Conservation (phyloP, 1,140 invertebrate genomes). For the Drosophila sp. region DNA sequence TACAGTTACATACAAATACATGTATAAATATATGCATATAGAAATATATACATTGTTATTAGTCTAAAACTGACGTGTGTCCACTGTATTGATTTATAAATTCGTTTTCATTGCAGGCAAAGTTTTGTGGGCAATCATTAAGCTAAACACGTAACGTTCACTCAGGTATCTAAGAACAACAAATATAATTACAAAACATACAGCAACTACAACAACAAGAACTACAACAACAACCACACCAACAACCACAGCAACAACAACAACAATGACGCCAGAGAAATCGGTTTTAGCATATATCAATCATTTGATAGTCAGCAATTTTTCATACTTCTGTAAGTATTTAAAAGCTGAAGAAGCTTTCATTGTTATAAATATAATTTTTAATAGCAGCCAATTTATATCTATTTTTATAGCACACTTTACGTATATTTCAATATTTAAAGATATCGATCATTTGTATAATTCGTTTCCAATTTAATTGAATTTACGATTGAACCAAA, state of each 20-base stretch:
- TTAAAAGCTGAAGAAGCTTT: not conserved
- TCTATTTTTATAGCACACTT: conserved; percentile 4
- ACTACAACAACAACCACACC: conserved; percentile 33
- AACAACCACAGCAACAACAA: conserved; percentile 44
- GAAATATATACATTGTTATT: not conserved
- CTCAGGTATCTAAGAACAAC: conserved; percentile 67
- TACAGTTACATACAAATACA: not conserved
- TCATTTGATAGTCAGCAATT: conserved; percentile 83
- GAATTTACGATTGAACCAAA: too few species aligned
- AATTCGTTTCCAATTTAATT: too few species aligned
- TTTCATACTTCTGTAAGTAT: conserved; percentile 84
- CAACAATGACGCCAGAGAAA: conserved; percentile 80
- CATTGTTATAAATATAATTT: not conserved
- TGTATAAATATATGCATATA: conserved; percentile 2
- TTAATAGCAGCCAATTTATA: not conserved
- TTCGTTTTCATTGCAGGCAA: conserved; percentile 63
- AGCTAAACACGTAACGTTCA: conserved; percentile 70
- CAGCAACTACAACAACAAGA: conserved; percentile 31
- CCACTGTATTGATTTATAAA: conserved; percentile 63
- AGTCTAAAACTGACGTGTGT: conserved; percentile 29
- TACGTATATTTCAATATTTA: not conserved
- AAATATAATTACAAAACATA: conserved; percentile 31
- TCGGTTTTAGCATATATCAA: conserved; percentile 81
- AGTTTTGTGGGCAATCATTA: conserved; percentile 73
- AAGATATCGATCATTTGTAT: too few species aligned